Evolutionary conservation across 2,888 invertebrate species (phyloP).

Genomic region (Mesorhabditis spiculigera): DNA sequence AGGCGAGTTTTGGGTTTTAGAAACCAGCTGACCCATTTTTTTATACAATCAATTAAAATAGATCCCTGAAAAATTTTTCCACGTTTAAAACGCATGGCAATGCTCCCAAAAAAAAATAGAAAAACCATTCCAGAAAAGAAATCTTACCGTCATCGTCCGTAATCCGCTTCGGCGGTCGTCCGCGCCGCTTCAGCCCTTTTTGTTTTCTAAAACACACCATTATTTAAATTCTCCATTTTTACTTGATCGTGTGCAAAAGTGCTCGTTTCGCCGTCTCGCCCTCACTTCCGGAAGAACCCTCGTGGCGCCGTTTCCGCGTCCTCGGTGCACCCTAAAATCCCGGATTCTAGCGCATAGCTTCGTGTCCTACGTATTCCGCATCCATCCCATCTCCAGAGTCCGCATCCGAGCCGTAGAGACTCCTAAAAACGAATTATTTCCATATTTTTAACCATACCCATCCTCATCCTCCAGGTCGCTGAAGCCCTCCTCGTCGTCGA

Average conservation of each 20-base stretch:
- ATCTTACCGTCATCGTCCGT: conserved; percentile 28
- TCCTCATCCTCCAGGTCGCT: conserved; percentile 5
- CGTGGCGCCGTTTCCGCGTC: too few relatives aligned
- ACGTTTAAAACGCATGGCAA: background rate
- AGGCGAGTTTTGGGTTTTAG: too few relatives aligned
- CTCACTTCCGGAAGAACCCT: too few relatives aligned
- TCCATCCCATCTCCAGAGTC: background rate
- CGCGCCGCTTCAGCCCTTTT: conserved; percentile 10
- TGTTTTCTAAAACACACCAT: too few relatives aligned
- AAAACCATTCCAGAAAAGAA: too few relatives aligned
- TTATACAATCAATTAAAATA: background rate
- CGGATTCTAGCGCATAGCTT: too few relatives aligned
- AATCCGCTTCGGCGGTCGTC: conserved; percentile 15
- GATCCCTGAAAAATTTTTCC: background rate
- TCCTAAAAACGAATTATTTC: background rate
- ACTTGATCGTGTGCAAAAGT: too few relatives aligned
- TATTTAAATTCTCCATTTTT: too few relatives aligned
- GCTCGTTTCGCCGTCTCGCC: too few relatives aligned
- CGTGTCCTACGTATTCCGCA: too few relatives aligned
- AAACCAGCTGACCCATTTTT: too few relatives aligned
- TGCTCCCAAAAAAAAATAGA: background rate
- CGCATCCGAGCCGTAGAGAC: background rate
- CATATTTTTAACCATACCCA: background rate
- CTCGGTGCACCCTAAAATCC: too few relatives aligned
- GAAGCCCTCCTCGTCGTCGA: conserved; percentile 19